Evolutionary conservation across 2,113 vertebrate genomes (phyloP).

Genomic region (Eudorcas thomsonii): DNA sequence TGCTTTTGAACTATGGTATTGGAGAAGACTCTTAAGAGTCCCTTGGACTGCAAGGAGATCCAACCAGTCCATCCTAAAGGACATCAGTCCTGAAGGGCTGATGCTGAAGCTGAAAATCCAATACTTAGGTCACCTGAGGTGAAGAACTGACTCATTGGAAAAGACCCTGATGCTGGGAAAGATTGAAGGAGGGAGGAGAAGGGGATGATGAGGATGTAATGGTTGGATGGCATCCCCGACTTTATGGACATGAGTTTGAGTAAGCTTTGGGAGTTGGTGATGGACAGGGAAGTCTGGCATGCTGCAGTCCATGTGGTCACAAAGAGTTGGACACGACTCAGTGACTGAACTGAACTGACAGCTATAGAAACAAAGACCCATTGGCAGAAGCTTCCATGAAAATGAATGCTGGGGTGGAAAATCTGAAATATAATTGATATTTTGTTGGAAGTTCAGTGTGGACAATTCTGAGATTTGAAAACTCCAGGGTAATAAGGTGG

Average conservation of each 20-base stretch:
- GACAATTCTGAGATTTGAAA: neutral
- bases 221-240: neutral
- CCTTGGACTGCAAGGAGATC: neutral
- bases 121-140: neutral
- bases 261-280: neutral
- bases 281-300: neutral
- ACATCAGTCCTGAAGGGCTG: neutral
- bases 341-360: neutral
- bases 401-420: neutral
- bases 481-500: neutral
- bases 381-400: neutral
- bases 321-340: fast-evolving
- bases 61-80: neutral
- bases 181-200: neutral
- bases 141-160: neutral
- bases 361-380: neutral
- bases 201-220: neutral
- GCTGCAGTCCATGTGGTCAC: neutral
- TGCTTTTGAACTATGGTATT: neutral
- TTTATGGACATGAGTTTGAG: neutral
- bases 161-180: neutral
- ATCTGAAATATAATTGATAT: neutral
- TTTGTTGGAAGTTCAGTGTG: neutral
- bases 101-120: neutral
- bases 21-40: neutral